Base-by-base conservation (phyloP, 2,113 vertebrate genomes). In the Boleophthalmus pectinirostris region DNA sequence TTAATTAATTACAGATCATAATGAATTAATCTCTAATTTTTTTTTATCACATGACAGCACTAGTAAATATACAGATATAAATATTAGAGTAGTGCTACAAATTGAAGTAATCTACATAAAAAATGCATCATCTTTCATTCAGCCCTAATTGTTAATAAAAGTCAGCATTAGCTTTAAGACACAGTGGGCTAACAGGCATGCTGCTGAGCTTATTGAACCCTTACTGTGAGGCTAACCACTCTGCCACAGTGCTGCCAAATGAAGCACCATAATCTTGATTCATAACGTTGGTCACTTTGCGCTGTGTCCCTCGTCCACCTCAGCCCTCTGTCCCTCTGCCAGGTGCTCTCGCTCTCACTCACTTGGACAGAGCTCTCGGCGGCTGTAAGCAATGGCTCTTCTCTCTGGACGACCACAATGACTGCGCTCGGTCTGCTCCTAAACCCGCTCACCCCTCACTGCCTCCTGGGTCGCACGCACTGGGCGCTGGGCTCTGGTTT, bases 401-500 rank as follows among this genome's bases (percentile, higher is more conserved):
- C 38, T 43, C 38, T 43, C 38, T 10, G 38, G 16, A 49, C 47
- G 15, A 51, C 47, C 47, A 51, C 47, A 51, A 51, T 51, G 47
- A 51, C 38, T 43, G 38, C 38, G 38, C 38, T 43, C 9, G 38
- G 38, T 43, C 38, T 43, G 38, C 38, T 43, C 38, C 38, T 43
- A 43, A 43, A 43, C 38, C 38, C 38, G 10, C 8, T 43, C 38
- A 43, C 38, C 38, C 38, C 38, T 43, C 38, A 43, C 38, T 8
- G 8, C 38, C 38, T 51, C 16, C 47, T 20, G 47, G 47, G 47
- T 6, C 3, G 16, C 47, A 74, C 61, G 70, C 67, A 24, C 20
- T 60, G 72, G 64, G 69, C 72, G 23, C 45, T 46, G 57, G 64
- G 65, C 66, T 38, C 53, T 11, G 72, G 64, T 69, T 74, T 53